Percentiles rank a stretch among this genome's conserved stretches.
Evolutionary conservation across 2,797 vertebrate genomes (phyloP).

Genomic region (Mionectes olivaceus): DNA sequence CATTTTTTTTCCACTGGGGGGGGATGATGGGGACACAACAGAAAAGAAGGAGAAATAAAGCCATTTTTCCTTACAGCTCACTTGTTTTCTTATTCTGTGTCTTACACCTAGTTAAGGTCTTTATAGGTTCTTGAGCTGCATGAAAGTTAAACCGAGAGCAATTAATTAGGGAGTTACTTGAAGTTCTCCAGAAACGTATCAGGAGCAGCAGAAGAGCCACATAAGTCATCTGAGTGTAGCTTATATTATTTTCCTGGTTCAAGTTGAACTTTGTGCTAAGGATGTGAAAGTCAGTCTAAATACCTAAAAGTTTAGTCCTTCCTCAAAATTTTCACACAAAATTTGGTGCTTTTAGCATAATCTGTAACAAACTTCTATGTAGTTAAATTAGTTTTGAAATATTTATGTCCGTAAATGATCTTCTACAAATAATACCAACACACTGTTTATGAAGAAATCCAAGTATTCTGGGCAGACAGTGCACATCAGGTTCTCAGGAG

Average conservation of each 20-base stretch:
- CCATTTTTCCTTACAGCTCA: fast-evolving
- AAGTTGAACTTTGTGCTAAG: background rate
- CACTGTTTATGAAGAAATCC: fast-evolving
- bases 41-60: background rate
- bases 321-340: background rate
- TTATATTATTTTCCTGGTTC: background rate
- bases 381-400: background rate
- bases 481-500: background rate
- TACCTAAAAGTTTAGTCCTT: background rate
- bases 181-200: background rate
- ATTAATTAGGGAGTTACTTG: background rate
- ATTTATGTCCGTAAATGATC: fast-evolving
- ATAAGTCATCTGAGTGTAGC: background rate
- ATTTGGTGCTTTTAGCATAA: background rate
- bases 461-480: background rate
- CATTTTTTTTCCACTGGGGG: background rate
- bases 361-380: background rate
- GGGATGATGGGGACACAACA: background rate
- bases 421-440: background rate
- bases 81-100: background rate
- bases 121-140: background rate
- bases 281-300: background rate
- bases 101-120: background rate
- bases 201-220: background rate
- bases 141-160: background rate